Base-by-base conservation (phyloP, 2,888 invertebrate species). In the Phrixothrix hirtus region DNA sequence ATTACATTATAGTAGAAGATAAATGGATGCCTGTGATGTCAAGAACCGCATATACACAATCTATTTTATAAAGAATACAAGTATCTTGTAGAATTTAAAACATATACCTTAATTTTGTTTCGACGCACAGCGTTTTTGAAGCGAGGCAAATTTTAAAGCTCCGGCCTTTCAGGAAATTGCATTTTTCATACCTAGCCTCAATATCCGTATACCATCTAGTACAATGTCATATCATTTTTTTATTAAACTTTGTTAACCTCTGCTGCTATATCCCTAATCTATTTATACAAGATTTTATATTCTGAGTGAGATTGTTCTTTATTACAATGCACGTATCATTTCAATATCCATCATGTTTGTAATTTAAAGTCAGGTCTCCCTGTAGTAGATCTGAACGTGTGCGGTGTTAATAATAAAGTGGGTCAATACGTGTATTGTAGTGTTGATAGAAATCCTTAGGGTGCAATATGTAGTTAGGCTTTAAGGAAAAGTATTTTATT, bases 371-470 rank as follows among this genome's bases (percentile, higher is more conserved):
- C 47, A 47, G 45, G 29, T 42, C 35, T 32, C 46, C 38, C 50
- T 16, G 14, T 43, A 30, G 25, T 10, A 49, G 37, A 43, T 38
- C 11, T 16, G 38, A 51, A 52, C 55, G 55, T 52, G 55, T 52
- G 16, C 39, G 37, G 52, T 52, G 48, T 58, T 58, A 55, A 52
- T 52, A 58, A 55, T 44, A 51, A 51, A 57, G 49, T 55, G 55
- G 52, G 55, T 58, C 58, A 53, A 55, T 55, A 57, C 44, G 41
- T 44, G 44, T 25, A 44, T 9, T 26, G 35, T 35, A 34, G 35
- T 35, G 34, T 29, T 44, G 34, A 44, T 27, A 27, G n/a, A 9
- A 32, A 3, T 21, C 21, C 21, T 21, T 21, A 21, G 21, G 21
- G 21, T 7, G 7, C 21, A 21, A 21, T 21, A 21, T 21, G 3